Conservation (phyloP, 2,113 vertebrate genomes). For the Machaerirhynchus nigripectus region DNA sequence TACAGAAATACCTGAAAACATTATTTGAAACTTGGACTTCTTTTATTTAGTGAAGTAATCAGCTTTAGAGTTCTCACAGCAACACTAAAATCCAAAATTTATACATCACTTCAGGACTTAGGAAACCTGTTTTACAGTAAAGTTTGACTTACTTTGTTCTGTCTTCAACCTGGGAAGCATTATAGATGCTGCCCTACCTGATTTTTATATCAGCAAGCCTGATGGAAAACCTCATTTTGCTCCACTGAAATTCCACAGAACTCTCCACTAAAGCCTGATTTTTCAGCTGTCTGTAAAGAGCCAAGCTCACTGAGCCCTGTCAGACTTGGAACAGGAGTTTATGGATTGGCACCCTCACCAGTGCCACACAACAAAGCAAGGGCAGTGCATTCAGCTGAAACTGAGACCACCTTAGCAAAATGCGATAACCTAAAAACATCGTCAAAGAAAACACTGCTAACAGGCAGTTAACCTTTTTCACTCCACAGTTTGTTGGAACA, state of each 20-base stretch:
- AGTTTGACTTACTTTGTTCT: not conserved
- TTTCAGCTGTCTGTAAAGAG: not conserved
- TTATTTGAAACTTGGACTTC: not conserved
- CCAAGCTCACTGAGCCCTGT: not conserved
- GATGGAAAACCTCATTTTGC: not conserved
- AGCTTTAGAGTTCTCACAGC: not conserved
- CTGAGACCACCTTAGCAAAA: not conserved
- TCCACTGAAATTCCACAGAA: not conserved
- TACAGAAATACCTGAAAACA: not conserved
- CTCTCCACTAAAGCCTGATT: not conserved
- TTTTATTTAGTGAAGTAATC: not conserved
- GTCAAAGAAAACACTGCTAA: not conserved
- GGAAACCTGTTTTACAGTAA: not conserved
- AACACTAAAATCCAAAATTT: not conserved
- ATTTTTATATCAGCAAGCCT: not conserved
- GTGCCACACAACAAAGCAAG: not conserved
- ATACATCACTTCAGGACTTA: not conserved
- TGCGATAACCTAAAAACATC: not conserved
- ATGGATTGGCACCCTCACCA: not conserved
- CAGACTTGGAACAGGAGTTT: not conserved
- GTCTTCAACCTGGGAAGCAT: not conserved
- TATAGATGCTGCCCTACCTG: not conserved
- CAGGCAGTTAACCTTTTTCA: not conserved
- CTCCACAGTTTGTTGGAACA: not conserved
- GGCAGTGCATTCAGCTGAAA: not conserved